Evolutionary conservation across 1,140 invertebrate species (phyloP), one percentile per base, ranked within the genome.

Genomic region (Drosophila erecta): DNA sequence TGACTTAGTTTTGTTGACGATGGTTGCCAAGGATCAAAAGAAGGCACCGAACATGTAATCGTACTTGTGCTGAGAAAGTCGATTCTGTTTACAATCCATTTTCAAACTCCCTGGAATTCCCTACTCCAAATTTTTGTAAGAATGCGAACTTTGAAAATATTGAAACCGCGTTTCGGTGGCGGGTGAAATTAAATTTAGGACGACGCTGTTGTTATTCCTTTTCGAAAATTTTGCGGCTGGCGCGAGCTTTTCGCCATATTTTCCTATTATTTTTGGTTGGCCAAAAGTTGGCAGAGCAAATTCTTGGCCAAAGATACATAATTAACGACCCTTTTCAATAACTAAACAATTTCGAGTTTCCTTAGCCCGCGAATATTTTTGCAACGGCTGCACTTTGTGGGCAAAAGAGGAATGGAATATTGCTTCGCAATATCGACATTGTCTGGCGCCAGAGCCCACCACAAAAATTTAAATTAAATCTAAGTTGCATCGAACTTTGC

Each of bases 401-500:
- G 41, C 22, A n/a, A 7, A 22, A 15, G 7, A 14, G 17, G n/a
- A 20, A n/a, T 35, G 15, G 4, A 33, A 35, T 17, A 44, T 38
- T 30, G 51, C 46, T 30, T 30, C 47, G 38, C 51, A 24, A 65
- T 40, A 56, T 53, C 57, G 38, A 38, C 33, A 35, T 20, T 7
- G 38, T 38, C 35, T 54, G 71, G 60, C 71, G 43, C 37, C 60
- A 55, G 57, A n/a, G n/a, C 40, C 37, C 14, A 46, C 81, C 73
- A 53, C 81, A 81, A 57, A 60, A 86, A 81, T 75, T 81, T 61
- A 70, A 86, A 81, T 81, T 85, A 75, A 74, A 81, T 73, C 58
- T 73, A 80, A 73, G 70, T 73, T 69, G 38, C 67, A 46, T 38
- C 40, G 24, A 67, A 46, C 54, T 59, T 71, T 30, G 22, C 10